Evolutionary conservation across 2,888 invertebrate species (phyloP), one percentile per base, ranked within the genome.

Genomic region (Erebia palarica): DNA sequence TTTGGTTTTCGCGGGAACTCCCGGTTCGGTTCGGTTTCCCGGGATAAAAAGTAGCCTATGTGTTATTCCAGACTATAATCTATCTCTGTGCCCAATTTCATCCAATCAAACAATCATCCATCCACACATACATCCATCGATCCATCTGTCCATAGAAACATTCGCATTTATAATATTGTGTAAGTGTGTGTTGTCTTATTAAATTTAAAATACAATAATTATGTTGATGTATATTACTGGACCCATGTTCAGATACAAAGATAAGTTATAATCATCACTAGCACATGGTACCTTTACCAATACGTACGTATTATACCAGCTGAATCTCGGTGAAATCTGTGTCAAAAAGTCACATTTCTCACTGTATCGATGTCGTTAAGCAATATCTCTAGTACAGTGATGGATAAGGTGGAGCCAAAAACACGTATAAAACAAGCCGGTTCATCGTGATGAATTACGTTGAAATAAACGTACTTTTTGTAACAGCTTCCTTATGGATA

Each of bases 371-470:
- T 18, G 67, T 71, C 66, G 55, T 59, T 66, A 57, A 49, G 55
- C 47, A 65, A 47, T 58, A 67, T 67, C 47, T 53, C 58, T 64
- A 67, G 67, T 60, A 69, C 47, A 42, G 42, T 72, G 72, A 73
- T 73, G 57, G 72, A 73, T 73, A 67, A 70, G 61, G 68, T 69
- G 69, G 59, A 70, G 70, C 67, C 64, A 73, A 70, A 70, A 70
- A 72, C 63, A 63, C 57, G 60, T 55, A 44, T 60, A 67, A 71
- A 67, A 71, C 49, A 63, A 71, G 36, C 55, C 49, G 49, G 49
- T 44, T 71, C 74, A 70, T 74, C 69, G 60, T 73, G 75, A 77
- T 77, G 74, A 73, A 76, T 75, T 70, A 75, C 57, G 16, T 55
- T 21, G 49, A 49, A 49, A 49, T 14, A 21, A 21, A 21, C 47